Percentiles rank a stretch among this genome's conserved stretches.
Conservation (phyloP, 2,888 invertebrate species). For the Poecilobothrus nobilitatus region DNA sequence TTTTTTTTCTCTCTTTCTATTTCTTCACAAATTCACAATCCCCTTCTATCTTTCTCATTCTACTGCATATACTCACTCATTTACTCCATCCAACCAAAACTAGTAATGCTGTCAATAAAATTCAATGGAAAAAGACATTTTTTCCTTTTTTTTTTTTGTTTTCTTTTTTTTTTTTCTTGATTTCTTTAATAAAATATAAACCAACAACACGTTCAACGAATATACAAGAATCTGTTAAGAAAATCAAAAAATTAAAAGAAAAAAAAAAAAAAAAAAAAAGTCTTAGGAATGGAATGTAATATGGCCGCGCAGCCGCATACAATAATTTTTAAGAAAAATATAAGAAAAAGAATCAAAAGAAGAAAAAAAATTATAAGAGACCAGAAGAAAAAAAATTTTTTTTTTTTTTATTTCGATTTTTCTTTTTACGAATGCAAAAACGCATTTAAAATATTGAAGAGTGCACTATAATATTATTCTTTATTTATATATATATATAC, state of each 20-base stretch:
- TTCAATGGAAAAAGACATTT: neutral
- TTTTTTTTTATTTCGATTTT: neutral
- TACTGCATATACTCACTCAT: too few relatives aligned
- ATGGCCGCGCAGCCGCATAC: neutral
- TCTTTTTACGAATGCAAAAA: neutral
- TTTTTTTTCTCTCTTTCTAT: too few relatives aligned
- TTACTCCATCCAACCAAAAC: neutral
- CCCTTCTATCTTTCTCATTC: too few relatives aligned
- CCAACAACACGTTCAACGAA: neutral
- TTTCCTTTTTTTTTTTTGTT: neutral
- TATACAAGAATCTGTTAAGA: neutral
- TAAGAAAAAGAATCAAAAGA: neutral
- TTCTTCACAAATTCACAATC: too few relatives aligned
- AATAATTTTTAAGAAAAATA: neutral
- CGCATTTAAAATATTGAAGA: slow-evolving; percentile 1
- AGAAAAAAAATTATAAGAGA: neutral
- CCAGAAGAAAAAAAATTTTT: neutral
- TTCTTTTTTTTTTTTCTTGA: neutral
- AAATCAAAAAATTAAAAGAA: neutral
- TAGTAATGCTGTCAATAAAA: neutral
- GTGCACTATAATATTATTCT: neutral
- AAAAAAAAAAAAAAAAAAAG: neutral
- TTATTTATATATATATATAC: neutral
- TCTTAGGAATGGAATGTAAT: slow-evolving; percentile 2
- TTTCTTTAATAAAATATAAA: neutral